A percentile compares a stretch with the other conserved stretches of the same genome.
phyloP scores from a whole-genome alignment of 2,113 vertebrate species.

The Zeus faber region DNA sequence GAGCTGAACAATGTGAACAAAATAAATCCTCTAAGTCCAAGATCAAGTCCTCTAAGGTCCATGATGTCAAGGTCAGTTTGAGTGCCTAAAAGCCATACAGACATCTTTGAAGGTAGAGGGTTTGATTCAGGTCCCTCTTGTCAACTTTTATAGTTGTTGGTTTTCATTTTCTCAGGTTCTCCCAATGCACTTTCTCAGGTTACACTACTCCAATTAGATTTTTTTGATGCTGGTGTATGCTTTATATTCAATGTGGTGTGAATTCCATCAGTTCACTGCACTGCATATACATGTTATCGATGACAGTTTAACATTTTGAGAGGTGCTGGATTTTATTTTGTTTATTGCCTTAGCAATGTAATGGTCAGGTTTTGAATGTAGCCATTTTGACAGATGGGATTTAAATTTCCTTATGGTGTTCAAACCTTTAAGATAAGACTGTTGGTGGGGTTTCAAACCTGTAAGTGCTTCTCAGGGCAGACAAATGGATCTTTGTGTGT shows the following conservation, averaged over 20 bases:
- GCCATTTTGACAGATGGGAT: background rate
- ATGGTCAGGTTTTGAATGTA: background rate
- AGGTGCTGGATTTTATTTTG: no score
- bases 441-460: background rate
- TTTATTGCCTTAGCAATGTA: constrained; percentile 3
- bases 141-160: background rate
- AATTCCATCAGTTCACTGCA: background rate
- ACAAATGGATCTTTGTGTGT: no score
- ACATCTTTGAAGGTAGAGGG: background rate
- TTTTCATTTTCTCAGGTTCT: constrained; percentile 1
- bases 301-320: no score
- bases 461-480: no score
- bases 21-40: no score
- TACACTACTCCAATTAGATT: background rate
- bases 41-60: constrained; percentile 4
- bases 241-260: background rate
- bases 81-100: constrained; percentile 1
- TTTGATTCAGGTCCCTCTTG: background rate
- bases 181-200: no score
- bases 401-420: background rate
- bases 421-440: background rate
- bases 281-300: background rate
- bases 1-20: constrained; percentile 6
- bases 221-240: background rate
- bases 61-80: constrained; percentile 8